Percentiles rank a stretch among this genome's conserved stretches.
These are phyloP conservation scores for Phalacrocorax pelagicus DNA, from an alignment of 2,113 vertebrate genomes.

Conservation along the genomic window DNA sequence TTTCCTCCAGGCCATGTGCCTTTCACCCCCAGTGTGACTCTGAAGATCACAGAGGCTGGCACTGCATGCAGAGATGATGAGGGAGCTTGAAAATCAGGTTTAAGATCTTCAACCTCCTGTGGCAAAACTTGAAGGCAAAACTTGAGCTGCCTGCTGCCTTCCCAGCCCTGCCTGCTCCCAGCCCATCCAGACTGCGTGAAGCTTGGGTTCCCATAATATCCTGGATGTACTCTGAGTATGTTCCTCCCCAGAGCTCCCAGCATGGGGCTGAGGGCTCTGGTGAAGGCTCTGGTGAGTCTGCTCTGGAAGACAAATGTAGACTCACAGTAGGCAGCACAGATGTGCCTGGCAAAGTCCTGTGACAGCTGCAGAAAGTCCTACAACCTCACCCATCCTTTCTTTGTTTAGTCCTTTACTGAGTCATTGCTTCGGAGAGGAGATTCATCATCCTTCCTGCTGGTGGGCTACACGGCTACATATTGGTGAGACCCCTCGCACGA, in stretches of 20 bases:
- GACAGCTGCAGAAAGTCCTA: background rate
- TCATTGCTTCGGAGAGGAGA: background rate
- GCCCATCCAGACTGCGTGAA: background rate
- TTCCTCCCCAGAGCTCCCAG: background rate
- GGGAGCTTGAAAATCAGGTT: background rate
- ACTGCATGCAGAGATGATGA: rapidly evolving
- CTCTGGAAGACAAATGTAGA: background rate
- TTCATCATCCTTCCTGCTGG: background rate
- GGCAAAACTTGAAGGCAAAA: background rate
- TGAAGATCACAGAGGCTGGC: background rate
- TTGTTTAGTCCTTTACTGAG: background rate
- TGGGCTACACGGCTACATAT: rapidly evolving
- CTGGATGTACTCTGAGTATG: too few species aligned
- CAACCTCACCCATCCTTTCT: background rate
- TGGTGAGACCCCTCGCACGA: background rate
- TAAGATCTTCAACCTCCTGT: background rate
- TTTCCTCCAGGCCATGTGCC: background rate
- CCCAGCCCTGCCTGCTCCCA: background rate
- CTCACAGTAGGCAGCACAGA: background rate
- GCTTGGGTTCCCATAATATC: rapidly evolving
- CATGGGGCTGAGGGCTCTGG: background rate
- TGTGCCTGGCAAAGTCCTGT: background rate
- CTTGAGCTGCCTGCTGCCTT: background rate
- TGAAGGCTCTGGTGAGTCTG: rapidly evolving
- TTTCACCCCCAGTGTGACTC: background rate